Percentiles rank a stretch among this genome's conserved stretches.
phyloP scores from a whole-genome alignment of 2,888 invertebrate species.

The Pterostichus madidus region DNA sequence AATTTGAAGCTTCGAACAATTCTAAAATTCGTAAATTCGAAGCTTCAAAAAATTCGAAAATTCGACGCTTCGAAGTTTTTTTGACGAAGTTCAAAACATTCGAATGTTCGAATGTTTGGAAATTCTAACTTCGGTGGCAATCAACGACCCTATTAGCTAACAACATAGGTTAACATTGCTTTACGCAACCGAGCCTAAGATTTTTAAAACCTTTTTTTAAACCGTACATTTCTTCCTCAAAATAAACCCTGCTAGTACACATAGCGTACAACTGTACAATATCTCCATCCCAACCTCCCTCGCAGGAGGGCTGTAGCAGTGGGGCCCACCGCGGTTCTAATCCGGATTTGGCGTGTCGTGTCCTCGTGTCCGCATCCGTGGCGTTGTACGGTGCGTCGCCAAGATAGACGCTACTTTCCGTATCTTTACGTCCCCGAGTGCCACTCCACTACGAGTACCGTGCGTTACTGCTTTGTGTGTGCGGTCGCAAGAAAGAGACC shows the following conservation, averaged over 20 bases:
- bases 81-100: too few relatives aligned
- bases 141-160: too few relatives aligned
- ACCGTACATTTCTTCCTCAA: too few relatives aligned
- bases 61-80: too few relatives aligned
- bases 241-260: background rate
- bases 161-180: too few relatives aligned
- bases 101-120: too few relatives aligned
- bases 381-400: background rate
- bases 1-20: too few relatives aligned
- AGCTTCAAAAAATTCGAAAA: too few relatives aligned
- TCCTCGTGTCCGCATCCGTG: background rate
- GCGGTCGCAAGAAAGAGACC: background rate
- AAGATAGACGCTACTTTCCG: slow-evolving; percentile 25
- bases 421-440: background rate
- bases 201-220: too few relatives aligned
- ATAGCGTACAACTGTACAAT: slow-evolving; percentile 5
- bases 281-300: background rate
- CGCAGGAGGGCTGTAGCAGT: background rate
- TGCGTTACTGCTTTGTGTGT: background rate
- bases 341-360: slow-evolving; percentile 40
- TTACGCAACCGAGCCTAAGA: too few relatives aligned
- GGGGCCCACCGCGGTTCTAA: slow-evolving; percentile 7
- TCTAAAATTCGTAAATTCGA: too few relatives aligned
- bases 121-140: too few relatives aligned
- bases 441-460: background rate